A percentile compares a stretch with the other conserved stretches of the same genome.
These are phyloP conservation scores for Zapus hudsonius DNA, from an alignment of 2,113 vertebrate genomes.

Conservation along the genomic window DNA sequence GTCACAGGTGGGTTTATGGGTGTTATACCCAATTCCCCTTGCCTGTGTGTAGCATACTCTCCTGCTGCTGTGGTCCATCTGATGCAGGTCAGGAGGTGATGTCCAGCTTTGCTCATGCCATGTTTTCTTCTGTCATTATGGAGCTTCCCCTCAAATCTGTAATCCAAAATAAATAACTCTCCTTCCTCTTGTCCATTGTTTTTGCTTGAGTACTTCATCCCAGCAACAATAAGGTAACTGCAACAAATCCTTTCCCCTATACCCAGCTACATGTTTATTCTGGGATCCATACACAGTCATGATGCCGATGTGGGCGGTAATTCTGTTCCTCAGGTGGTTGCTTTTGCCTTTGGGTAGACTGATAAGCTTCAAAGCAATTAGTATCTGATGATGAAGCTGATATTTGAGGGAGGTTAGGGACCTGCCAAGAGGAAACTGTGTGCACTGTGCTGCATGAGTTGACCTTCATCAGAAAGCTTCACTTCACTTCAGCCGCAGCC, in stretches of 20 bases:
- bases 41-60: too few relatives aligned
- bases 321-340: slow-evolving; percentile 1
- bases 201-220: too few relatives aligned
- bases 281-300: background rate
- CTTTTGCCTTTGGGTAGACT: slow-evolving; percentile 51
- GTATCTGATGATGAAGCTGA: slow-evolving; percentile 24
- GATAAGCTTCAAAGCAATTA: slow-evolving; percentile 55
- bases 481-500: background rate
- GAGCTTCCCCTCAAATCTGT: too few relatives aligned
- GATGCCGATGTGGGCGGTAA: background rate
- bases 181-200: too few relatives aligned
- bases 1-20: too few relatives aligned
- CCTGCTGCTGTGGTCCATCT: too few relatives aligned
- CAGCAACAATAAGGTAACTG: too few relatives aligned
- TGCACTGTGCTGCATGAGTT: background rate
- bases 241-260: background rate
- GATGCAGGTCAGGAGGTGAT: too few relatives aligned
- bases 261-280: background rate
- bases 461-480: background rate
- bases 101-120: too few relatives aligned
- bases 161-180: too few relatives aligned
- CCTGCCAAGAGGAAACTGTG: slow-evolving; percentile 18
- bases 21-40: too few relatives aligned
- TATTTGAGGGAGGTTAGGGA: slow-evolving; percentile 18
- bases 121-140: too few relatives aligned